Base-by-base conservation (phyloP, 2,113 vertebrate genomes). In the Morphnarchus princeps region DNA sequence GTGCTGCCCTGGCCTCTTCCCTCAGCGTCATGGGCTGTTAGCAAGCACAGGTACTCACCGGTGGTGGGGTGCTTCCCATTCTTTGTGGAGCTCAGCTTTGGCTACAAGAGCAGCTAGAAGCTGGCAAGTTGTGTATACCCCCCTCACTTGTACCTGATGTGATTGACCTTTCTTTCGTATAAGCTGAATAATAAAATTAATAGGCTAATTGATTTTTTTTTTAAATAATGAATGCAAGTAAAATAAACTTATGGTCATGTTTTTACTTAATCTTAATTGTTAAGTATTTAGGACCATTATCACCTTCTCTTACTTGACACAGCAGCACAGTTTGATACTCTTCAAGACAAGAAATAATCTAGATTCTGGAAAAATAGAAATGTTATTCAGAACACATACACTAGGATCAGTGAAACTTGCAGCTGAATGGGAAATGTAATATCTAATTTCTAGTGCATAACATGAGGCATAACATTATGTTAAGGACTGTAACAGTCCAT, bases 41-140 rank as follows among this genome's bases (percentile, higher is more conserved):
- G 24, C 16, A 36, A n/a, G 24, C 16, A 28, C 59, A 7, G 0
- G 0, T 26, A 7, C 43, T 55, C 14, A 0, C 11, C 1, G 1
- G n/a, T 74, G 63, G 7, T 11, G 11, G 7, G 24, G 8, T 38
- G 7, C 12, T 83, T 58, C 54, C 3, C 2, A 6, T 2, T 9
- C 4, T 22, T 66, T 36, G 24, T 17, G 12, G 49, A 72, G 11
- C 18, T 63, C 76, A 82, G 61, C 16, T 85, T 85, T 36, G 58
- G 25, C 20, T 57, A 26, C 12, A 69, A 50, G 28, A 47, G 5
- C 40, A 82, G 69, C 63, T 3, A 80, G 43, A 62, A 93, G 19
- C 36, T 70, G 4, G 4, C 2, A 4, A 16, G 10, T 59, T 54
- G 21, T 49, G 34, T 40, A 36, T 22, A 55, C 4, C 18, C 5